phyloP scores from a whole-genome alignment of 2,113 vertebrate species.

The western clawed frog (Xenopus tropicalis) region UCB_Xtro_10.0 CM004450.2:95975501-95976000 shows the following conservation, averaged over 20 bases:
- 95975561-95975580: conserved; percentile 8
- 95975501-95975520: not conserved
- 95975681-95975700: conserved; percentile 12
- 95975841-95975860: not conserved
- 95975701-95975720: conserved; percentile 7
- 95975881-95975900: too few relatives aligned
- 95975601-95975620: conserved; percentile 19
- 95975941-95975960: too few relatives aligned
- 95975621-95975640: conserved; percentile 7
- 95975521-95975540: conserved; percentile 2
- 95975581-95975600: conserved; percentile 7
- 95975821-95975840: conserved; percentile 11
- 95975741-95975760: not conserved
- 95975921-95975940: too few relatives aligned
- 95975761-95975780: not conserved
- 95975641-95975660: conserved; percentile 7
- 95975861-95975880: too few relatives aligned
- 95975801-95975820: too few relatives aligned
- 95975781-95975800: too few relatives aligned
- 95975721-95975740: not conserved
- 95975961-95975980: too few relatives aligned
- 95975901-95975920: too few relatives aligned
- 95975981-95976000: too few relatives aligned
- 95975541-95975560: conserved; percentile 31
- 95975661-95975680: not conserved